Evolutionary conservation across 1,140 invertebrate species (phyloP).

Genomic region (Polyergus mexicanus): DNA sequence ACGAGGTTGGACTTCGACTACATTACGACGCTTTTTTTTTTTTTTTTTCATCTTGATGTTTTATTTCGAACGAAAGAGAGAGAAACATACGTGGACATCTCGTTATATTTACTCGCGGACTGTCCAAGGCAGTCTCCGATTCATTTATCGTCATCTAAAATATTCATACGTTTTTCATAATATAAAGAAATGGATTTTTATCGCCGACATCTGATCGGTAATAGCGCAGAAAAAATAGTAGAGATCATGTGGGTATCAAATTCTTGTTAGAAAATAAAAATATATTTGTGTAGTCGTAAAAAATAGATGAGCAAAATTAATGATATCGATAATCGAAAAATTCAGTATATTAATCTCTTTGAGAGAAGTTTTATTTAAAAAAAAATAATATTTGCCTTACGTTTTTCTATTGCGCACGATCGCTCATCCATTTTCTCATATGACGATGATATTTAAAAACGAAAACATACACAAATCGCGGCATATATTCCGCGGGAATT

Average conservation of each 20-base stretch:
- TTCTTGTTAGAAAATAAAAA: neutral
- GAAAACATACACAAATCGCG: neutral
- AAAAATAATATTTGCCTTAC: neutral
- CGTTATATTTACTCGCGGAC: constrained; percentile 16
- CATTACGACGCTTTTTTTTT: constrained; percentile 32
- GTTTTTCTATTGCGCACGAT: too few species aligned
- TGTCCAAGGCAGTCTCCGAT: neutral
- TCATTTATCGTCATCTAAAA: constrained; percentile 13
- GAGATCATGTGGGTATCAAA: neutral
- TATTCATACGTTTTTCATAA: constrained; percentile 5
- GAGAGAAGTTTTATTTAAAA: neutral
- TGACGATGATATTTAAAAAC: constrained; percentile 5
- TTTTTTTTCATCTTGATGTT: constrained; percentile 38
- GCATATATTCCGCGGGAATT: neutral
- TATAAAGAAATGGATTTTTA: constrained; percentile 21
- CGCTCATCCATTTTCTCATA: neutral
- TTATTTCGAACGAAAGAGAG: constrained; percentile 45
- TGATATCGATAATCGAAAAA: neutral
- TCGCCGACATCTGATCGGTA: neutral
- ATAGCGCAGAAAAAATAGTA: neutral
- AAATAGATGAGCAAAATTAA: neutral
- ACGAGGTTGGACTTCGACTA: constrained; percentile 35
- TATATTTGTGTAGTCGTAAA: neutral
- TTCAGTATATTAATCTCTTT: neutral
- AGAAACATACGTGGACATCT: neutral